Evolutionary conservation across 2,797 vertebrate species (phyloP).

Genomic region (Sibirionetta formosa): DNA sequence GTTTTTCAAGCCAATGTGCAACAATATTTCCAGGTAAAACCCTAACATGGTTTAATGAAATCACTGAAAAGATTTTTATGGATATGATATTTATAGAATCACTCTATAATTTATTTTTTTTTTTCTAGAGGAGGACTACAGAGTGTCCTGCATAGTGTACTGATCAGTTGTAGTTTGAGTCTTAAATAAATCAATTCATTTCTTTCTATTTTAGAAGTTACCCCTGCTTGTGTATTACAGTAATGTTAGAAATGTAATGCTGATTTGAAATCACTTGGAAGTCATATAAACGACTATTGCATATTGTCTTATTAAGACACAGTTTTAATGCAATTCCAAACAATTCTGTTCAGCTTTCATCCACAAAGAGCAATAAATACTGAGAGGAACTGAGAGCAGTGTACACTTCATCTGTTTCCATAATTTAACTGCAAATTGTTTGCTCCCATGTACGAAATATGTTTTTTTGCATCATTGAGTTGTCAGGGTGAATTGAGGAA

Average conservation of each 20-base stretch:
- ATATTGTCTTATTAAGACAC: background rate
- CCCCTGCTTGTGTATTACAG: background rate
- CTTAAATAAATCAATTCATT: background rate
- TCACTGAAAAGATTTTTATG: background rate
- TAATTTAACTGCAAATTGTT: conserved; percentile 8
- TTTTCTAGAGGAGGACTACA: background rate
- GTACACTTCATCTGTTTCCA: background rate
- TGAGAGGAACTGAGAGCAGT: background rate
- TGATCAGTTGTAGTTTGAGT: background rate
- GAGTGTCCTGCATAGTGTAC: background rate
- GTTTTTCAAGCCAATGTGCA: background rate
- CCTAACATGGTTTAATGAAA: background rate
- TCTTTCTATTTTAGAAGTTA: background rate
- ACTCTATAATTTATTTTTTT: background rate
- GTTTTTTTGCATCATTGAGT: background rate
- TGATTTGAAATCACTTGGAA: background rate
- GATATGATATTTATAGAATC: background rate
- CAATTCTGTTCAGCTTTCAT: background rate
- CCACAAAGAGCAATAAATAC: background rate
- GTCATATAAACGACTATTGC: background rate
- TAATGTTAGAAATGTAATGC: background rate
- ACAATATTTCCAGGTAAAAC: conserved; percentile 38
- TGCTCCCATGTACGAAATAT: background rate
- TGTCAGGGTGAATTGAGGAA: background rate
- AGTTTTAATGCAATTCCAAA: background rate